Evolutionary conservation across 2,113 vertebrate genomes (phyloP).

Genomic region (Pyxicephalus adspersus): DNA sequence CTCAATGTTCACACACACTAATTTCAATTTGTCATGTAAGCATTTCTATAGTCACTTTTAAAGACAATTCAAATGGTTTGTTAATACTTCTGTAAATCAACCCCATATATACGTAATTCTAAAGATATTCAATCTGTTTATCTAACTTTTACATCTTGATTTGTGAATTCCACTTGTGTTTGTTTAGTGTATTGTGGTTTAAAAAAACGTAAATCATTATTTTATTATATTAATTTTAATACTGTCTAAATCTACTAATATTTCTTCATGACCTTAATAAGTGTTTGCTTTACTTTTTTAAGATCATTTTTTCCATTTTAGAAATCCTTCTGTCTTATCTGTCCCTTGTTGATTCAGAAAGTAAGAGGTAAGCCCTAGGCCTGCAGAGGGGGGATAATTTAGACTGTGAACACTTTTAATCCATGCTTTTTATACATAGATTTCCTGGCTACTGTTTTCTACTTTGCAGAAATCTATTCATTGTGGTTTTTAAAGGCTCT

Average conservation of each 20-base stretch:
- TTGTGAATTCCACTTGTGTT: conserved; percentile 13
- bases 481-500: conserved; percentile 39
- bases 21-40: too few species aligned
- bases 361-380: not conserved
- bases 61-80: too few species aligned
- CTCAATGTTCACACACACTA: too few species aligned
- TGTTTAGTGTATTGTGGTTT: conserved; percentile 35
- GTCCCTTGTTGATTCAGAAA: conserved; percentile 1
- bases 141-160: conserved; percentile 21
- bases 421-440: conserved; percentile 11
- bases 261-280: conserved; percentile 16
- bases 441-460: conserved; percentile 39
- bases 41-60: too few species aligned
- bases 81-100: too few species aligned
- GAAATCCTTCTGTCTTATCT: not conserved
- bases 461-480: conserved; percentile 28
- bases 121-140: conserved; percentile 24
- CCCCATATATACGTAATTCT: not conserved
- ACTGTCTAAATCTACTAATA: conserved; percentile 1
- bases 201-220: not conserved
- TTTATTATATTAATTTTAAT: not conserved
- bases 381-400: not conserved
- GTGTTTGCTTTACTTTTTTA: not conserved
- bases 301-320: not conserved
- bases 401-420: conserved; percentile 15